phyloP scores from a whole-genome alignment of 1,140 invertebrate species.

The Atopsyche davidsoni region DNA sequence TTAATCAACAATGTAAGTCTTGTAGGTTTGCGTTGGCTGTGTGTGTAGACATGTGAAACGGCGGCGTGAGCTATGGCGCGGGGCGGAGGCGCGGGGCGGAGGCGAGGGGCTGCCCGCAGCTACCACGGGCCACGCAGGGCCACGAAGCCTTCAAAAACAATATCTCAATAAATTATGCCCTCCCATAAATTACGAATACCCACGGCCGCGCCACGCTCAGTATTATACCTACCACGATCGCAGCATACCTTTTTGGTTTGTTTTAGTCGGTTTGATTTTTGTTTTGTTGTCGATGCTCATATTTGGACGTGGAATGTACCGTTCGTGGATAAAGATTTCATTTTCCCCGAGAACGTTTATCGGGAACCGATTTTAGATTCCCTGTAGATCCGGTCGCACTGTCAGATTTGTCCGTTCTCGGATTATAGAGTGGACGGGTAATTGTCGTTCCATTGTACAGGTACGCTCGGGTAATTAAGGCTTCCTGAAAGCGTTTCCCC shows the following conservation, averaged over 20 bases:
- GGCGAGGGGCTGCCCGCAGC: slow-evolving; percentile 21
- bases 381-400: no score
- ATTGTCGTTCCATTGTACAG: no score
- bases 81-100: slow-evolving; percentile 2
- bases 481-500: no score
- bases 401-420: no score
- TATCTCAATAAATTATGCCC: slow-evolving; percentile 31
- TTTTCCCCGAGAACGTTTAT: no score
- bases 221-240: slow-evolving; percentile 24
- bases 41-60: no score
- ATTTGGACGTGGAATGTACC: slow-evolving; percentile 7
- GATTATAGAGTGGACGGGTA: no score
- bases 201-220: slow-evolving; percentile 22
- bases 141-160: slow-evolving; percentile 30
- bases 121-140: slow-evolving; percentile 18
- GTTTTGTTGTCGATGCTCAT: slow-evolving; percentile 7
- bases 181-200: slow-evolving; percentile 26
- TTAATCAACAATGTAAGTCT: no score
- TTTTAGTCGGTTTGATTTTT: slow-evolving; percentile 12
- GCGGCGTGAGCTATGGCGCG: neutral
- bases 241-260: slow-evolving; percentile 14
- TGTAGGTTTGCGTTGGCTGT: no score
- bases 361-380: no score
- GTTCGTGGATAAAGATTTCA: no score
- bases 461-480: no score